Evolutionary conservation across 2,797 vertebrate species (phyloP).

Genomic region (Florisuga fusca): DNA sequence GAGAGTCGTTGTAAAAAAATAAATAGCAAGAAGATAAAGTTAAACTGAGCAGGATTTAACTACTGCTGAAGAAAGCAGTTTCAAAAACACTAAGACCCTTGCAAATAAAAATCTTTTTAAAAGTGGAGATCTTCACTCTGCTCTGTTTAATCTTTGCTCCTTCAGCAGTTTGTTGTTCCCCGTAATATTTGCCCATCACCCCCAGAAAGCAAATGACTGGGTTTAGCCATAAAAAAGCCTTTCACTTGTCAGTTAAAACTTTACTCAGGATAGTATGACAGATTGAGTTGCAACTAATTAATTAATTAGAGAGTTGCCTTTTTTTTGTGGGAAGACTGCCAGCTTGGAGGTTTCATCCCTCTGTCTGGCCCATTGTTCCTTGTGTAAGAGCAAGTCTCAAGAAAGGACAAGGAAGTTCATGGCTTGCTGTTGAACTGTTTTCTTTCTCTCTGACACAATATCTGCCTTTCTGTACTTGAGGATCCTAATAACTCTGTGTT

Average conservation of each 20-base stretch:
- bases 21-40: not conserved
- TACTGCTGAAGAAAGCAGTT: not conserved
- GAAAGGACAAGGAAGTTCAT: not conserved
- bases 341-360: not conserved
- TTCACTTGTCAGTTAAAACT: not conserved
- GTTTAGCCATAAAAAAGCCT: not conserved
- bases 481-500: not conserved
- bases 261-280: not conserved
- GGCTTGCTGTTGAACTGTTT: not conserved
- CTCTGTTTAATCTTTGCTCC: not conserved
- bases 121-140: not conserved
- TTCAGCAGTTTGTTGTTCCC: not conserved
- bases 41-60: not conserved
- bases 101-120: not conserved
- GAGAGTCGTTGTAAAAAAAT: not conserved
- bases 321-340: not conserved
- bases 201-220: not conserved
- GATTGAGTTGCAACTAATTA: not conserved
- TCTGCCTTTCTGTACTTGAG: not conserved
- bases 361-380: not conserved
- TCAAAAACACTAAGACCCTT: not conserved
- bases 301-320: not conserved
- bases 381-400: not conserved
- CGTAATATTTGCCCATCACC: not conserved
- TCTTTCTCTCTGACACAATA: not conserved